Conservation (phyloP, 1,140 invertebrate genomes). For the Brachionus sp. region DNA sequence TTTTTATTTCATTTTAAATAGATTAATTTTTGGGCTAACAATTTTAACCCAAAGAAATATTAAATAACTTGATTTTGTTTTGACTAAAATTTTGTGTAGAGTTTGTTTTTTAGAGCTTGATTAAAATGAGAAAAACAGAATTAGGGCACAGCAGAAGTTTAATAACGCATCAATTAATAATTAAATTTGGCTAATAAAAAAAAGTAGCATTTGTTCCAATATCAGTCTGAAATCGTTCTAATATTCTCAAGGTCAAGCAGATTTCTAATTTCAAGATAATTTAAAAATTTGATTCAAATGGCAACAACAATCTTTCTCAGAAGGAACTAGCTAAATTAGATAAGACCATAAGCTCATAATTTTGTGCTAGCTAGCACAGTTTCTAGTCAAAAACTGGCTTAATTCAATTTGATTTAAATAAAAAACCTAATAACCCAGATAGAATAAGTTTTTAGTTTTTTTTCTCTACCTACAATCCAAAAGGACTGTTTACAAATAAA, state of each 20-base stretch:
- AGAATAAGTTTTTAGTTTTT: slow-evolving; percentile 3
- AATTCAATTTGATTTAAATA: slow-evolving; percentile 29
- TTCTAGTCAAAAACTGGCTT: neutral
- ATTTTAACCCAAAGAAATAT: neutral
- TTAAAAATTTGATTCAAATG: neutral
- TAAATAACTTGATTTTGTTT: neutral
- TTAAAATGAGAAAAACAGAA: neutral
- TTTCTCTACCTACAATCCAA: neutral
- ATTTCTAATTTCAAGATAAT: slow-evolving; percentile 1
- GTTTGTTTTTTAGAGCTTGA: slow-evolving; percentile 2
- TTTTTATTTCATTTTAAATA: neutral
- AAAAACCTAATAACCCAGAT: slow-evolving; percentile 13
- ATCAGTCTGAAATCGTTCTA: neutral
- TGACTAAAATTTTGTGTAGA: neutral
- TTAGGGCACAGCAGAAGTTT: neutral
- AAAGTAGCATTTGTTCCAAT: neutral
- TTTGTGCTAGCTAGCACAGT: neutral
- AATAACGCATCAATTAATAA: slow-evolving; percentile 10
- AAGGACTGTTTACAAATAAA: slow-evolving; percentile 31
- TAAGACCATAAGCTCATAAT: neutral
- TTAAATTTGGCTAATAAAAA: neutral
- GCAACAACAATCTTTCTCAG: slow-evolving; percentile 1
- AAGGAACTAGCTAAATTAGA: neutral
- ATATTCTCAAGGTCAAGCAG: neutral
- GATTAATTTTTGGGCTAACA: neutral